These are phyloP conservation scores for Notospermus geniculatus DNA, from an alignment of 1,140 invertebrate genomes.

Conservation along the genomic window DNA sequence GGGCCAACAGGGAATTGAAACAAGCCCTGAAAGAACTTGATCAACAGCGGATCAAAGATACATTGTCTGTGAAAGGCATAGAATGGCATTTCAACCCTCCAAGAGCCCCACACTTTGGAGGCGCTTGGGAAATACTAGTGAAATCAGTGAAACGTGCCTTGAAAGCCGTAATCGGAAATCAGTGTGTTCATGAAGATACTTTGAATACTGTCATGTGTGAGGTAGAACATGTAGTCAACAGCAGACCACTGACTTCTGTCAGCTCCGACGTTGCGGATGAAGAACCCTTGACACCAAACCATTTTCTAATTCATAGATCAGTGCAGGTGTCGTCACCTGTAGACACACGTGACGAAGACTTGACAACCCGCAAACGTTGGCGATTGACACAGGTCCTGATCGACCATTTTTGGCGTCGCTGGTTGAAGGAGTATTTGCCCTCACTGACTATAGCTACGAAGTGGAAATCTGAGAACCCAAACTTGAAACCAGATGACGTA, in stretches of 20 bases:
- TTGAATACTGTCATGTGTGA: conserved; percentile 22
- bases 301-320: conserved; percentile 28
- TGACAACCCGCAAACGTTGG: conserved; percentile 6
- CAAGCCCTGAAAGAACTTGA: neutral
- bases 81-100: conserved; percentile 11
- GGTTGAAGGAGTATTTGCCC: conserved; percentile 15
- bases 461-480: neutral
- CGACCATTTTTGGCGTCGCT: conserved; percentile 13
- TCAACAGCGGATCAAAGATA: too few species aligned
- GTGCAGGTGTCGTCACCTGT: conserved; percentile 8
- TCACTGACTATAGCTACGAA: neutral
- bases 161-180: neutral
- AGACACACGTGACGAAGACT: neutral
- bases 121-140: conserved; percentile 11
- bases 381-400: conserved; percentile 8
- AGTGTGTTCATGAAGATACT: conserved; percentile 1
- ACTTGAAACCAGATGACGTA: neutral
- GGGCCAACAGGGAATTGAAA: conserved; percentile 9
- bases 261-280: conserved; percentile 32
- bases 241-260: conserved; percentile 30
- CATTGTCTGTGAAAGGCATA: too few species aligned
- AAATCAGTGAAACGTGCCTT: conserved; percentile 11
- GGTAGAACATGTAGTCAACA: conserved; percentile 29
- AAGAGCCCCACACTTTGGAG: conserved; percentile 16
- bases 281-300: conserved; percentile 31